Evolutionary conservation across 2,888 invertebrate genomes (phyloP).

Genomic region (Coelogynopora nodosa): DNA sequence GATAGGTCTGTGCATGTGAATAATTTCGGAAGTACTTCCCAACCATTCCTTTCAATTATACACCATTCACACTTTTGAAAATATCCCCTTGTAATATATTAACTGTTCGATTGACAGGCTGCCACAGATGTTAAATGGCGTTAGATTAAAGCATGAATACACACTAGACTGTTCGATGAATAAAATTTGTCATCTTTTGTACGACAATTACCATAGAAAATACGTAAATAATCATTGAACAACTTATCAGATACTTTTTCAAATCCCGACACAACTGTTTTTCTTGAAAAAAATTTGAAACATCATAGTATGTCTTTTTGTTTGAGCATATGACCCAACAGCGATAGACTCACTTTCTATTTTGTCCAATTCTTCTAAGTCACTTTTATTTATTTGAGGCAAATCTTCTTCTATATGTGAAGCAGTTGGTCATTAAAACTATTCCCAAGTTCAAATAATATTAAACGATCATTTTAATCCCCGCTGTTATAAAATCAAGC

Average conservation of each 20-base stretch:
- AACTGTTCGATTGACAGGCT: no score
- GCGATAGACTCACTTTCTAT: background rate
- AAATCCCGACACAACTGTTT: background rate
- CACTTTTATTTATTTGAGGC: background rate
- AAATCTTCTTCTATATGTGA: background rate
- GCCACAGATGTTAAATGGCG: background rate
- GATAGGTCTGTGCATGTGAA: slow-evolving; percentile 5
- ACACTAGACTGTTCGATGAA: slow-evolving; percentile 13
- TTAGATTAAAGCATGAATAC: slow-evolving; percentile 10
- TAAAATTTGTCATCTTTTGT: no score
- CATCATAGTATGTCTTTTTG: background rate
- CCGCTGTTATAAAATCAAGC: background rate
- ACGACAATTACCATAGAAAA: no score
- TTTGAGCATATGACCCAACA: background rate
- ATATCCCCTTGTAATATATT: no score
- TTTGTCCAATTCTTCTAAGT: background rate
- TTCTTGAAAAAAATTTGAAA: background rate
- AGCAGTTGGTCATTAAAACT: slow-evolving; percentile 10
- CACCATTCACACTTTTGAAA: no score
- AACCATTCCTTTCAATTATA: background rate
- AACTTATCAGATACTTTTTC: slow-evolving; percentile 22
- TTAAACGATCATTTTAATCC: background rate
- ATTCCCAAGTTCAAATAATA: background rate
- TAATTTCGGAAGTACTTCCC: slow-evolving; percentile 2
- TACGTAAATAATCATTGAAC: slow-evolving; percentile 25